A percentile compares a stretch with the other conserved stretches of the same genome.
Evolutionary conservation across 2,888 invertebrate species (phyloP).

Genomic region (Azorinus chamasolen): DNA sequence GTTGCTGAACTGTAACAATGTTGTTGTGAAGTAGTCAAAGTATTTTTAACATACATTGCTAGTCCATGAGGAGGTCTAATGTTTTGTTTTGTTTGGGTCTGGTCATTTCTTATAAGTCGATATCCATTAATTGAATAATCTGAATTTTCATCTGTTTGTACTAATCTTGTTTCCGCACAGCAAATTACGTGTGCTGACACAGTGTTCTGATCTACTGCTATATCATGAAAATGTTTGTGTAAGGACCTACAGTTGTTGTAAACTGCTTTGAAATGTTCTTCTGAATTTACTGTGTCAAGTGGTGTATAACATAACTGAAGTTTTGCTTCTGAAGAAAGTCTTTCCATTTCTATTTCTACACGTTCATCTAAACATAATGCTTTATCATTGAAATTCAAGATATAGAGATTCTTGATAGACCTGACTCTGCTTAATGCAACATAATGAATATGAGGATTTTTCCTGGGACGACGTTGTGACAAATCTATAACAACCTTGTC

Average conservation of each 20-base stretch:
- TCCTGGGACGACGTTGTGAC: constrained; percentile 8
- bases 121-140: constrained; percentile 27
- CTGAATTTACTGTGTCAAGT: constrained; percentile 18
- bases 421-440: constrained; percentile 44
- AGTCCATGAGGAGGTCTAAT: constrained; percentile 50
- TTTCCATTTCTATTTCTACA: constrained; percentile 11
- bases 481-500: constrained; percentile 34
- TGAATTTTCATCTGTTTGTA: constrained; percentile 10
- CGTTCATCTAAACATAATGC: constrained; percentile 4
- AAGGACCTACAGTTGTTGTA: no score
- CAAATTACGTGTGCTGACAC: constrained; percentile 39
- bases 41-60: constrained; percentile 35
- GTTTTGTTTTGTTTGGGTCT: neutral
- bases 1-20: neutral
- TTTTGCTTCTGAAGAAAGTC: neutral
- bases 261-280: neutral
- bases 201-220: constrained; percentile 31
- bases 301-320: constrained; percentile 30
- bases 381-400: constrained; percentile 19
- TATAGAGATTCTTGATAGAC: constrained; percentile 24
- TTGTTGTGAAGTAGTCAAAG: neutral
- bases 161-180: constrained; percentile 39
- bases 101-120: constrained; percentile 38
- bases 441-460: constrained; percentile 36
- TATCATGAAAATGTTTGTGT: constrained; percentile 38